phyloP scores from a whole-genome alignment of 2,888 invertebrate species.

The Drosophila hamatofila region DNA sequence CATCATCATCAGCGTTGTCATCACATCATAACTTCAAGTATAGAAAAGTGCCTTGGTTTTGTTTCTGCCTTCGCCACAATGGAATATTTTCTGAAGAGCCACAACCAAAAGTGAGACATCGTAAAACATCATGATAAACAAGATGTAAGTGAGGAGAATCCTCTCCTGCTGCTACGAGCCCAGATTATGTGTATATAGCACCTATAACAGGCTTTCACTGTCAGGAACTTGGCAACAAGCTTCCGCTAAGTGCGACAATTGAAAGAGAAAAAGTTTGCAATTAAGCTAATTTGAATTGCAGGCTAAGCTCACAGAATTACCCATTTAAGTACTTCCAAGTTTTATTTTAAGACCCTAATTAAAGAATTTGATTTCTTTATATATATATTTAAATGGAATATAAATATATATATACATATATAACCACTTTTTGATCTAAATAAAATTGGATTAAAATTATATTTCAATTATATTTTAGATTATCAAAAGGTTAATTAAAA shows the following conservation, averaged over 20 bases:
- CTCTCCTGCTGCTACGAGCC: constrained; percentile 6
- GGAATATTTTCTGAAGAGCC: constrained; percentile 33
- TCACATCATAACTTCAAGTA: constrained; percentile 40
- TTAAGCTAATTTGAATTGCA: neutral
- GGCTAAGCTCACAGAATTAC: neutral
- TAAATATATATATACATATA: too few species aligned
- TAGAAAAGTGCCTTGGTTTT: constrained; percentile 41
- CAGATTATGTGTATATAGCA: constrained; percentile 27
- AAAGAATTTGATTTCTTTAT: neutral
- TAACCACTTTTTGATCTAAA: too few species aligned
- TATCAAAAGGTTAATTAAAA: too few species aligned
- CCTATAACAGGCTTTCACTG: constrained; percentile 7
- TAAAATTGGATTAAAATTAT: too few species aligned
- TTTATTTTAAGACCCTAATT: neutral
- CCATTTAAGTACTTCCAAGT: neutral
- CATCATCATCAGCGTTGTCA: constrained; percentile 27
- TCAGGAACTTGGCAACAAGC: neutral
- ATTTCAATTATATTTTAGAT: too few species aligned
- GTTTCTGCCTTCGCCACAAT: constrained; percentile 37
- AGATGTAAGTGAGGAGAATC: neutral
- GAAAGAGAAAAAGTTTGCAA: constrained; percentile 1
- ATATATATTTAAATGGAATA: neutral
- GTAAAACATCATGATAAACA: constrained; percentile 14
- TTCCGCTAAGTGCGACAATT: neutral
- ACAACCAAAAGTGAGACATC: constrained; percentile 45